Base-by-base conservation (phyloP, 2,113 vertebrate species). In the Brachypteracias leptosomus region DNA sequence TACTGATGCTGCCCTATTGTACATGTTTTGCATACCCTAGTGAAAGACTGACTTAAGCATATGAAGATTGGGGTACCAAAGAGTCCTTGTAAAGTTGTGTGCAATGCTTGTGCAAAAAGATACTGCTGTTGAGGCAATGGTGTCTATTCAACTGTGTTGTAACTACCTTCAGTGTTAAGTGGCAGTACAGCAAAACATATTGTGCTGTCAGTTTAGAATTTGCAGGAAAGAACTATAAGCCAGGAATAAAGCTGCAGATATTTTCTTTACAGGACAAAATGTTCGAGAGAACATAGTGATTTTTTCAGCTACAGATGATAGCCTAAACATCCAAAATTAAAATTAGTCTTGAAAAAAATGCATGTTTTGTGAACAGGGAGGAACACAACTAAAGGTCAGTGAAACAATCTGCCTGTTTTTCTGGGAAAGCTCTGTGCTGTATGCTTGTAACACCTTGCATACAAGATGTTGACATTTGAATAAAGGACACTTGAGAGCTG, bases 381-480 rank as follows among this genome's bases (percentile, higher is more conserved):
- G 91, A 93, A 92, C 80, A 72, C 65, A 92, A 20, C 47, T 96
- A 97, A 97, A 97, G 93, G 94, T 97, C 93, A 87, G n/a, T 13
- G 84, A 73, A 90, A 87, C 93, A 95, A 92, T 97, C 94, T 96
- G 95, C 73, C 42, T 92, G 91, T 87, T 95, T 95, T 95, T 90
- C 92, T 92, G 89, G 62, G 91, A 96, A 81, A 78, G 40, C 86
- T 94, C 38, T 0, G 5, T 90, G 68, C 90, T 92, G 29, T 75
- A 83, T 42, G 85, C 83, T 84, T 89, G 68, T 90, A 95, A 85
- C 95, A 97, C 96, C 95, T 97, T 96, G 94, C 55, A 11, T 93
- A 92, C 96, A 95, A 97, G 95, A 96, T 97, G 94, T 65, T 97
- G 96, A 87, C 91, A 95, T 97, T 97, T 96, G 91, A 96, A 92